Evolutionary conservation across 64 coral and sea anemone species (phyloP), one percentile per base, ranked within the genome.

Genomic region (Stylophora pistillata): DNA sequence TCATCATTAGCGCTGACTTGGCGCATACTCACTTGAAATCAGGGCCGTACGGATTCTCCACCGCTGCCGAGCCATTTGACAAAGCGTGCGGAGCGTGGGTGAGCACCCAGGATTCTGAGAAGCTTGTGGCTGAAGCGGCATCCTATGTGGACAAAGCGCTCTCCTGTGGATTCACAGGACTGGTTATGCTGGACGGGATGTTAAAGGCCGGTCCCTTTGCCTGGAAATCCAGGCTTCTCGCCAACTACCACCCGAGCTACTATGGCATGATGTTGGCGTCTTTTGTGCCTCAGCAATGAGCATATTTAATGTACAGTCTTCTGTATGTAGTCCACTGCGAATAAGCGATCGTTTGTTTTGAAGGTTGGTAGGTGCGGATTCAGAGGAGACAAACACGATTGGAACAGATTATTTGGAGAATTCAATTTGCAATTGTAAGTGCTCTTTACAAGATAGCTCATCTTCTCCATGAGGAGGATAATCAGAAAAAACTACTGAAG

Each of bases 201-300:
- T 30, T 95, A 34, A 95, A 95, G 9, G 77, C 84, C 21, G 69
- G 78, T 21, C 14, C 77, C 5, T 53, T 20, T n/a, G n/a, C 25
- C 17, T 95, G 89, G 85, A 71, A 91, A 57, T 95, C 94, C 9
- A 70, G 70, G 52, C 94, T 95, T 57, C 78, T 84, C 52, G 89
- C 81, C 25, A 95, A 91, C 59, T 66, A 76, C 9, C 94, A 95
- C 55, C 94, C 94, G 11, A 95, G 94, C 41, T 95, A 95, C 57
- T 95, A 95, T 16, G 89, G 94, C 2, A 95, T 95, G 94, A 91
- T 95, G 94, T 63, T 95, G 59, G 94, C 94, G 32, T 91, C 89
- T 41, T 95, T 91, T 72, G 21, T 91, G 17, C 94, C 94, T 23
- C 59, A 17, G 21, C 26, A 90, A 37, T 82, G 68, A 65, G 3